Conservation (phyloP, 2,888 invertebrate genomes). For the Microplitis manilae region DNA sequence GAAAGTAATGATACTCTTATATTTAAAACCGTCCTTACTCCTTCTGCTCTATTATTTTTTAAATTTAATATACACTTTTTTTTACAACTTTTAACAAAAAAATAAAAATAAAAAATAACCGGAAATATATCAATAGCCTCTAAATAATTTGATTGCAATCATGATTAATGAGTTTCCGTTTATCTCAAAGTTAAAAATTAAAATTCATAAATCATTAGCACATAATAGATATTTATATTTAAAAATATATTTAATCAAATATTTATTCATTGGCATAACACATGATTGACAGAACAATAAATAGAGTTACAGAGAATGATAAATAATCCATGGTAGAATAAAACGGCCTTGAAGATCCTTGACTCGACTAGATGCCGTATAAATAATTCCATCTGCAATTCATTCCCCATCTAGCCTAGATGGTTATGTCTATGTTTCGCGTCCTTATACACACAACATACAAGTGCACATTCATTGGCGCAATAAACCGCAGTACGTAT, state of each 20-base stretch:
- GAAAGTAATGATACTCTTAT: conserved; percentile 28
- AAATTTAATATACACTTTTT: neutral
- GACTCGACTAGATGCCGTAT: conserved; percentile 7
- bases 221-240: neutral
- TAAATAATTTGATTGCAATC: neutral
- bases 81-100: neutral
- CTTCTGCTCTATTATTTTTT: neutral
- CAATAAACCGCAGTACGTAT: too few relatives aligned
- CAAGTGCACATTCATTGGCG: too few relatives aligned
- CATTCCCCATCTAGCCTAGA: neutral
- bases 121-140: neutral
- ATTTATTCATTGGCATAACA: neutral
- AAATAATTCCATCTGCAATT: neutral
- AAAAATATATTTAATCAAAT: neutral
- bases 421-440: too few relatives aligned
- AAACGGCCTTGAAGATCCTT: conserved; percentile 32
- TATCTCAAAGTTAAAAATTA: neutral
- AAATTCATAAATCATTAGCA: neutral
- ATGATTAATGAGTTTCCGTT: neutral
- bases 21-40: neutral
- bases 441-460: too few relatives aligned
- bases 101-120: neutral
- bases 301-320: neutral
- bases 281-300: neutral
- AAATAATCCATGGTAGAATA: neutral